Conservation (phyloP, 2,113 vertebrate species). For the Hoplias malabaricus region DNA sequence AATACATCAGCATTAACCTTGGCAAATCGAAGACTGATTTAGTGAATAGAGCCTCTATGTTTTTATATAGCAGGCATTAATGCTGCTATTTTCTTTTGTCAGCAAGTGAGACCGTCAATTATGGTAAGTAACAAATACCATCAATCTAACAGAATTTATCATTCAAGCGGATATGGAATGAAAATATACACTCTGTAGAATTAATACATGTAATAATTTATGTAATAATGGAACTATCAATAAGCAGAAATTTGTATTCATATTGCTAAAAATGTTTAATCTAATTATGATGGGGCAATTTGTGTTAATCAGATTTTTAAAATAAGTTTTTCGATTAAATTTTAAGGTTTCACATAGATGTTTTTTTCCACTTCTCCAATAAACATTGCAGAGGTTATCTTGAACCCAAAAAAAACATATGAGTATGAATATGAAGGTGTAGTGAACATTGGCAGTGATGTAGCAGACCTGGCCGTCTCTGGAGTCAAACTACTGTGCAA, state of each 20-base stretch:
- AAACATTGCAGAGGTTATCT: constrained; percentile 62
- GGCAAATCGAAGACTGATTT: neutral
- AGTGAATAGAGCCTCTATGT: neutral
- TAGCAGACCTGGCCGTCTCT: constrained; percentile 65
- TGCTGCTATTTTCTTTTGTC: constrained; percentile 16
- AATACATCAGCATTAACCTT: neutral
- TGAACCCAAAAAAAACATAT: constrained; percentile 68
- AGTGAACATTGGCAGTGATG: constrained; percentile 65
- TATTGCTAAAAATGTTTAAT: too few species aligned
- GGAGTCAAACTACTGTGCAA: constrained; percentile 63
- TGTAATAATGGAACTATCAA: too few species aligned
- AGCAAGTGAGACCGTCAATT: constrained; percentile 65
- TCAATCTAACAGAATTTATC: neutral
- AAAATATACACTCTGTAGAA: too few species aligned
- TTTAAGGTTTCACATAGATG: too few species aligned
- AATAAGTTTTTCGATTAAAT: too few species aligned
- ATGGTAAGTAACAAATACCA: constrained; percentile 66
- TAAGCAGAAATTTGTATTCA: too few species aligned
- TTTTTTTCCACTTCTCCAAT: neutral
- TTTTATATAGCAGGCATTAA: neutral
- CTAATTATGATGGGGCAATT: too few species aligned
- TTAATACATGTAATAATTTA: too few species aligned
- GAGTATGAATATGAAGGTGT: constrained; percentile 72
- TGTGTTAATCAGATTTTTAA: too few species aligned
- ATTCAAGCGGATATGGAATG: too few species aligned